A percentile compares a stretch with the other conserved stretches of the same genome.
phyloP scores from a whole-genome alignment of 2,888 invertebrate genomes.

The Apamea sordens region DNA sequence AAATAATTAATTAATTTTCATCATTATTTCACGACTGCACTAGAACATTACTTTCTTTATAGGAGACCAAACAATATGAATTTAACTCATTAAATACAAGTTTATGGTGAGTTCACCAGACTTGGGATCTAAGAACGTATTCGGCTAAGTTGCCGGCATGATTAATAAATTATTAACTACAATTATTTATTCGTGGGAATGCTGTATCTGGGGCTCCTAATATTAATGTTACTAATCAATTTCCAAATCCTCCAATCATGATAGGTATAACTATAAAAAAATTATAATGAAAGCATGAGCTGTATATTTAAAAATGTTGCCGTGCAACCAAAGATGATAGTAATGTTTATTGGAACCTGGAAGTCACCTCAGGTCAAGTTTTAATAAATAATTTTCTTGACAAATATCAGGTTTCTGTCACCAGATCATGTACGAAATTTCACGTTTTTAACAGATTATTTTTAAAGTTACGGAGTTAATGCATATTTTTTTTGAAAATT shows the following conservation, averaged over 20 bases:
- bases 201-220: no score
- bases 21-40: background rate
- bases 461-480: constrained; percentile 1
- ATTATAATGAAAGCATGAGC: no score
- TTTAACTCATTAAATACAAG: background rate
- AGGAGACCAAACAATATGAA: background rate
- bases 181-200: no score
- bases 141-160: background rate
- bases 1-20: background rate
- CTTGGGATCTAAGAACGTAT: background rate
- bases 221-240: no score
- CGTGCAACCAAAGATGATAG: background rate
- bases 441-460: constrained; percentile 3
- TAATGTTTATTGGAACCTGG: background rate
- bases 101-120: background rate
- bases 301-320: background rate
- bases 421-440: background rate
- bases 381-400: constrained; percentile 7
- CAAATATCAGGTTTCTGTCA: constrained; percentile 22
- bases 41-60: background rate
- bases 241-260: no score
- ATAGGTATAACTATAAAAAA: no score
- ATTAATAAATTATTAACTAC: background rate
- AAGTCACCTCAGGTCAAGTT: constrained; percentile 18
- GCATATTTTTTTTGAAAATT: background rate